A percentile compares a stretch with the other conserved stretches of the same genome.
These are phyloP conservation scores for Crematogaster levior DNA, from an alignment of 2,888 invertebrate species.

Conservation along the genomic window DNA sequence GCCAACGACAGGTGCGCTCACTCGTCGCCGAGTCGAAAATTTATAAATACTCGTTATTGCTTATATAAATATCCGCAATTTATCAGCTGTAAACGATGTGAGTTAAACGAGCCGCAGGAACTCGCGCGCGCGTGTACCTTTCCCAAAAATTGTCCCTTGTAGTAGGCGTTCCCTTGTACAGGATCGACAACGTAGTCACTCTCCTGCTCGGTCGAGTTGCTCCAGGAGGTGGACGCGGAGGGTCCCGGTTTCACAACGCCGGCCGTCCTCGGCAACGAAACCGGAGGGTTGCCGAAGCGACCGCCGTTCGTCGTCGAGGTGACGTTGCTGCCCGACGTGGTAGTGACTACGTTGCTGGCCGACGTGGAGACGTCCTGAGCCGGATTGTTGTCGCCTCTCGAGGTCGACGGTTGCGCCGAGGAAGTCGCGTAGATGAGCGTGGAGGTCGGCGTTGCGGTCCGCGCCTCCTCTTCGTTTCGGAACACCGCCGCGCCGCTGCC, in stretches of 20 bases:
- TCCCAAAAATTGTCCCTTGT: conserved; percentile 82
- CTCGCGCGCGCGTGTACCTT: conserved; percentile 74
- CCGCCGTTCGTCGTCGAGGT: conserved; percentile 62
- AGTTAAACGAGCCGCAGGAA: background rate
- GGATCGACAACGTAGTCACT: conserved; percentile 81
- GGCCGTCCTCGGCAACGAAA: conserved; percentile 58
- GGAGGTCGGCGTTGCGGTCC: conserved; percentile 68
- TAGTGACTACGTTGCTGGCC: conserved; percentile 53
- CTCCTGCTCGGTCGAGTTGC: conserved; percentile 77
- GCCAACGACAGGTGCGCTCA: conserved; percentile 41
- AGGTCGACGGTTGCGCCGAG: conserved; percentile 54
- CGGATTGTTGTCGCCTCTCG: conserved; percentile 64
- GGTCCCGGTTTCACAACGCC: conserved; percentile 67
- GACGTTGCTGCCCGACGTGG: conserved; percentile 53
- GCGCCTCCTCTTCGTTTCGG: conserved; percentile 63
- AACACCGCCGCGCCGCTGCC: conserved; percentile 18
- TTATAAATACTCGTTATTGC: background rate
- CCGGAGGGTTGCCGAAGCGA: conserved; percentile 59
- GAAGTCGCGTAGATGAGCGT: conserved; percentile 64
- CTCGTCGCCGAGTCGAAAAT: background rate
- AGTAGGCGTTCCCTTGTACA: conserved; percentile 81
- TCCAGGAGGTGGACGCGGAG: conserved; percentile 73
- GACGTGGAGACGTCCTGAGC: conserved; percentile 60
- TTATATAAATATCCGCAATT: background rate
- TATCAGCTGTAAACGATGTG: background rate